Percentiles rank a stretch among this genome's conserved stretches.
phyloP scores from a whole-genome alignment of 2,888 invertebrate genomes.

The Leucophenga maculata region DNA sequence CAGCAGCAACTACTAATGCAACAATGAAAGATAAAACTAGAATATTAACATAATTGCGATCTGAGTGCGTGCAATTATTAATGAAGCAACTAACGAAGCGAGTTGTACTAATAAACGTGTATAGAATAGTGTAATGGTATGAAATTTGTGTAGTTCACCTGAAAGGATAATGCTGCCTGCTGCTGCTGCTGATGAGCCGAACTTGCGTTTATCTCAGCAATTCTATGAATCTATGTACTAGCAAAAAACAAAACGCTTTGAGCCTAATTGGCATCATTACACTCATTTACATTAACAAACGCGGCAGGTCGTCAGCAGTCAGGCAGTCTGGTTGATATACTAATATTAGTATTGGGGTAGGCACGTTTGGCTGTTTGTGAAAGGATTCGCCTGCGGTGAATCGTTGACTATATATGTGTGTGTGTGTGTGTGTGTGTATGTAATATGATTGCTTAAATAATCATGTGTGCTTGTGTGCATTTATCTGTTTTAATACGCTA shows the following conservation, averaged over 20 bases:
- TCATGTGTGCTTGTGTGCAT: background rate
- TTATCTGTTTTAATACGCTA: constrained; percentile 10
- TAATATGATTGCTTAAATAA: background rate
- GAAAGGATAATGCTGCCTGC: background rate
- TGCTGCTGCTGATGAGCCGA: background rate
- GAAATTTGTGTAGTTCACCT: background rate
- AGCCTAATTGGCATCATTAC: constrained; percentile 63
- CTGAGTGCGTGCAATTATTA: constrained; percentile 24
- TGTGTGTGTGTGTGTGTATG: constrained; percentile 31
- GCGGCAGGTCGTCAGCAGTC: constrained; percentile 3
- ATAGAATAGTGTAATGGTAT: background rate
- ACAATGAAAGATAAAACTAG: constrained; percentile 8
- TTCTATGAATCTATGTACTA: constrained; percentile 40
- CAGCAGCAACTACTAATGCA: background rate
- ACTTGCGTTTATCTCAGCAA: constrained; percentile 5
- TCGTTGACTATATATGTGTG: background rate
- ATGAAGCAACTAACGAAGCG: constrained; percentile 12
- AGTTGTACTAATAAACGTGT: background rate
- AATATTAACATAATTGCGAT: constrained; percentile 25
- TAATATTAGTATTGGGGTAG: background rate
- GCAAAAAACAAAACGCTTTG: constrained; percentile 41
- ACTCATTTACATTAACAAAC: constrained; percentile 31
- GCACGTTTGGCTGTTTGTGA: constrained; percentile 7
- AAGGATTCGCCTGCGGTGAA: constrained; percentile 31
- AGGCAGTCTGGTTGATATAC: background rate